phyloP scores from a whole-genome alignment of 1,140 invertebrate species.

The Bombus confusus region DNA sequence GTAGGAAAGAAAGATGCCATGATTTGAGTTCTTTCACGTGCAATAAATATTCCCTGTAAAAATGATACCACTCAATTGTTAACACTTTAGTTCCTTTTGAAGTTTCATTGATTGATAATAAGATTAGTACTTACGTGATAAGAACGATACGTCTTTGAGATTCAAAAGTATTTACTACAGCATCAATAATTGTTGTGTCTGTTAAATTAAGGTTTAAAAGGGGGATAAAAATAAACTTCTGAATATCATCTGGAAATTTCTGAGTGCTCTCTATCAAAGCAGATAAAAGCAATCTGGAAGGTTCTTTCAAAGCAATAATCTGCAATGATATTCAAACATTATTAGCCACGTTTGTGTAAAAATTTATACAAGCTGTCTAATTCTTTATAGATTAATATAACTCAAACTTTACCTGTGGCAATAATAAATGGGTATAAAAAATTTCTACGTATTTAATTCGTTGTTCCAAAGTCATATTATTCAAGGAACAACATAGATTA shows the following conservation, averaged over 20 bases:
- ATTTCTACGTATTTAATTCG: conserved; percentile 59
- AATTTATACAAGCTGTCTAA: neutral
- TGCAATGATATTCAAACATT: conserved; percentile 31
- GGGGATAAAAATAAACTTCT: conserved; percentile 68
- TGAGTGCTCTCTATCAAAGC: conserved; percentile 58
- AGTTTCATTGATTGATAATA: neutral
- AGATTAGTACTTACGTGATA: conserved; percentile 56
- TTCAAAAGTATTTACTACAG: conserved; percentile 59
- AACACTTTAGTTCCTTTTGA: neutral
- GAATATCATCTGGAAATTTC: conserved; percentile 71
- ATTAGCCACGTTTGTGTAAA: neutral
- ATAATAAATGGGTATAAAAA: conserved; percentile 61
- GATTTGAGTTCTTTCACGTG: conserved; percentile 62
- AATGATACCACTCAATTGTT: conserved; percentile 21
- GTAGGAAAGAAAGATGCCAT: conserved; percentile 71
- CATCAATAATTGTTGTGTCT: conserved; percentile 59
- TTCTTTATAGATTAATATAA: neutral
- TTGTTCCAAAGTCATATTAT: conserved; percentile 56
- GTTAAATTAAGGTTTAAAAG: conserved; percentile 67
- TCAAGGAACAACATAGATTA: conserved; percentile 67
- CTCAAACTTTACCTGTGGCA: conserved; percentile 63
- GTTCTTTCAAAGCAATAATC: conserved; percentile 67
- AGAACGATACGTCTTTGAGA: conserved; percentile 46
- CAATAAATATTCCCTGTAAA: conserved; percentile 66
- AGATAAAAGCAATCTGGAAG: conserved; percentile 61